Base-by-base conservation (phyloP, 2,113 vertebrate genomes). In the Lamprotornis superbus region DNA sequence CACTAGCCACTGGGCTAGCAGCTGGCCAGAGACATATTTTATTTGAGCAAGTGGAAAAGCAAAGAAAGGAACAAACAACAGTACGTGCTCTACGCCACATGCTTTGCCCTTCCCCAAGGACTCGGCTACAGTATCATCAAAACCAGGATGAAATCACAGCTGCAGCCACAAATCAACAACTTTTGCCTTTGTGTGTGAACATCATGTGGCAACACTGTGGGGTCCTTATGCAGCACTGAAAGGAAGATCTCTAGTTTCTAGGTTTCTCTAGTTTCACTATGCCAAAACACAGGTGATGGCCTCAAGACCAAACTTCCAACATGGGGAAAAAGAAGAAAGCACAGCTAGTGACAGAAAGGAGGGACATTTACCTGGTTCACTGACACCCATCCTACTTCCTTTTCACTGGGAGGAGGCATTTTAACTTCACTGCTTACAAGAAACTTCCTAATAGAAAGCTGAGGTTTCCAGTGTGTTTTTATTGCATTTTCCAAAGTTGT, bases 391-490 rank as follows among this genome's bases (percentile, higher is more conserved):
- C 78, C 53, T 37, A 42, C 57, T 60, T 80, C 59, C 55, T 79
- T 97, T 84, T 77, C 89, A 75, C 50, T 71, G 87, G n/a, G 56
- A 93, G 56, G 61, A 95, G 78, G 91, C 56, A 94, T 87, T 95
- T 96, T 95, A 97, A 95, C 47, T 95, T 97, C 92, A 94, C 31
- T 87, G 52, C 63, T 93, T 96, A 95, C 82, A 94, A 97, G 87
- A 97, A 98, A 94, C 81, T 93, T 98, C 94, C 94, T 93, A 89
- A 84, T 96, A 97, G 91, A 97, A 96, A 91, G 50, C 89, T 94
- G 70, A 11, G 37, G 75, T 90, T 97, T 96, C 85, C 93, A 96
- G 55, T 81, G 81, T 12, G 23, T 83, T 97, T 97, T 97, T 93
- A 96, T 33, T 96, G 90, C 87, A 91, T 97, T 97, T 98, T 98